Conservation (phyloP, 92 coral and sea anemone genomes). For the Metridium senile region DNA sequence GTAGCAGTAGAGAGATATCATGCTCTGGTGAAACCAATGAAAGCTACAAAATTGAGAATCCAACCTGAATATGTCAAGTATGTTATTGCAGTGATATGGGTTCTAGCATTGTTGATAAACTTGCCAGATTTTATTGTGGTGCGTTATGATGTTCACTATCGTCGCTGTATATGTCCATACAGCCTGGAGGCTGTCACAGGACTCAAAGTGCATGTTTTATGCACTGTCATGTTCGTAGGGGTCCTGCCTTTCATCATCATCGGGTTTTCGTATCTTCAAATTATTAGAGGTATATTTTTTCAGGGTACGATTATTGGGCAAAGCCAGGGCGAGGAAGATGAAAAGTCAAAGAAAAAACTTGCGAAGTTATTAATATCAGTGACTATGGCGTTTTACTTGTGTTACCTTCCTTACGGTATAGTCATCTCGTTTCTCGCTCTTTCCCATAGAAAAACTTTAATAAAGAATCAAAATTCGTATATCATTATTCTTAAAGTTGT, state of each 20-base stretch:
- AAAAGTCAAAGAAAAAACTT: slow-evolving; percentile 50
- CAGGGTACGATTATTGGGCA: slow-evolving; percentile 55
- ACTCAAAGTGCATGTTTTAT: slow-evolving; percentile 47
- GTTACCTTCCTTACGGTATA: slow-evolving; percentile 65
- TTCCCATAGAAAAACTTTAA: slow-evolving; percentile 27
- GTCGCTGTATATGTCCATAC: slow-evolving; percentile 64
- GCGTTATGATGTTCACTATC: slow-evolving; percentile 38
- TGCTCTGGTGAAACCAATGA: slow-evolving; percentile 73
- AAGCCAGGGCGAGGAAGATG: slow-evolving; percentile 31
- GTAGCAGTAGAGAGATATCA: slow-evolving; percentile 77
- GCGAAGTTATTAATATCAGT: slow-evolving; percentile 60
- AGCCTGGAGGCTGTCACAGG: slow-evolving; percentile 49
- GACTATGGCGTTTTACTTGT: slow-evolving; percentile 53
- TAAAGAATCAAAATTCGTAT: slow-evolving; percentile 30
- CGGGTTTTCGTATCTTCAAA: slow-evolving; percentile 68
- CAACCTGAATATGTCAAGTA: slow-evolving; percentile 44
- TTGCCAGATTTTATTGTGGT: slow-evolving; percentile 53
- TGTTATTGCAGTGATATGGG: slow-evolving; percentile 55
- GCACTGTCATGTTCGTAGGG: slow-evolving; percentile 63
- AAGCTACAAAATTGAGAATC: slow-evolving; percentile 27
- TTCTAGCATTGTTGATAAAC: slow-evolving; percentile 29
- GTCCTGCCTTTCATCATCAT: slow-evolving; percentile 50
- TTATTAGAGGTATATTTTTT: slow-evolving; percentile 64
- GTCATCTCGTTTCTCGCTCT: slow-evolving; percentile 52
- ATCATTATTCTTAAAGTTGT: slow-evolving; percentile 43